phyloP scores from a whole-genome alignment of 2,888 invertebrate species.

The Camponotus fellah region DNA sequence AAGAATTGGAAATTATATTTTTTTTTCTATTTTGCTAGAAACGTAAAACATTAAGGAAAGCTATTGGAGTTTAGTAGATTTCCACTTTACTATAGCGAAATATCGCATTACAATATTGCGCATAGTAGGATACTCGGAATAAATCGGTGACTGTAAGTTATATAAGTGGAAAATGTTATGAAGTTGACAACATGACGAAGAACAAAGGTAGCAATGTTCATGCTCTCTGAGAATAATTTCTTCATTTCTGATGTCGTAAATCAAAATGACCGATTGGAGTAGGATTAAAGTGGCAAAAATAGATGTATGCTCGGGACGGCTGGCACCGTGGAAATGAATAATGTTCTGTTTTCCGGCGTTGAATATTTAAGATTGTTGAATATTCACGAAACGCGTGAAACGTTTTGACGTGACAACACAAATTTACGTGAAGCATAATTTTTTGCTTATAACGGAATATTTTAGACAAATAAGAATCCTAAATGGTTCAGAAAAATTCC shows the following conservation, averaged over 20 bases:
- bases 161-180: slow-evolving; percentile 1
- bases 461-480: not conserved
- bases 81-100: not conserved
- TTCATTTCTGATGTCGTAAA: slow-evolving; percentile 49
- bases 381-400: slow-evolving; percentile 47
- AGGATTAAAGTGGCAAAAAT: slow-evolving; percentile 40
- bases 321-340: slow-evolving; percentile 38
- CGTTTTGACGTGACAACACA: slow-evolving; percentile 31
- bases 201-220: slow-evolving; percentile 5
- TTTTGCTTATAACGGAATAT: slow-evolving; percentile 17
- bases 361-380: slow-evolving; percentile 55
- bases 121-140: not conserved
- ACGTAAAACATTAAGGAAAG: not conserved
- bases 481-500: not conserved
- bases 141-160: not conserved
- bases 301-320: slow-evolving; percentile 37
- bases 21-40: not conserved
- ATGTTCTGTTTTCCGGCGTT: slow-evolving; percentile 40
- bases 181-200: slow-evolving; percentile 23
- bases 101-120: not conserved
- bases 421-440: slow-evolving; percentile 28
- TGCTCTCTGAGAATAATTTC: slow-evolving; percentile 44
- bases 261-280: slow-evolving; percentile 48
- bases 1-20: not conserved
- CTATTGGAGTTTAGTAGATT: not conserved